Evolutionary conservation across 2,888 invertebrate species (phyloP), one percentile per base, ranked within the genome.

Genomic region (Caenorhabditis sp.): DNA sequence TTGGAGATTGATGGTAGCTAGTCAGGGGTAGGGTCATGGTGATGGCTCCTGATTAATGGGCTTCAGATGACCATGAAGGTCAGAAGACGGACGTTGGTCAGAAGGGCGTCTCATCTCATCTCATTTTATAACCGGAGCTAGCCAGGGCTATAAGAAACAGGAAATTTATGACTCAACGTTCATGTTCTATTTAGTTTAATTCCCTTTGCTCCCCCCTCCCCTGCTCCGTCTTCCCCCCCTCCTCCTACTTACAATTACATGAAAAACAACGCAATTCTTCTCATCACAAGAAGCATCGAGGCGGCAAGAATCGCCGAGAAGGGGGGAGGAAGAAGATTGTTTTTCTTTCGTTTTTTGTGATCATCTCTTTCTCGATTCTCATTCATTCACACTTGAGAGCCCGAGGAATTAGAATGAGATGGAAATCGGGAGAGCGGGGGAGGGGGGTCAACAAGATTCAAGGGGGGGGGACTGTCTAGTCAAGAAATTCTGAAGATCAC

Each of bases 221-320:
- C n/a, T n/a, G n/a, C n/a, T n/a, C n/a, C n/a, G n/a, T n/a, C n/a
- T n/a, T 40, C 40, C 13, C 3, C 13, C 40, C 40, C 40, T 15
- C 40, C 18, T 18, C 47, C 20, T n/a, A 18, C 47, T 18, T 20
- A 47, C 47, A 47, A 47, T 47, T 47, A 47, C 47, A 47, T 18
- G 47, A 47, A 47, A 47, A 47, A 47, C 47, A 47, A 47, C 47
- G n/a, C n/a, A n/a, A n/a, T n/a, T n/a, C 47, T 47, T 32, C 32
- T 9, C 32, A 4, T 32, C 32, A 32, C 32, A 32, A 40, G 47
- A 47, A n/a, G 47, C 47, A 20, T 47, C 18, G 47, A 47, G 47
- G 47, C 47, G 47, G 3, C 18, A 47, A 20, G 9, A 32, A 32
- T 32, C 40, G 40, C n/a, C n/a, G n/a, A n/a, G n/a, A n/a, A n/a